These are phyloP conservation scores for Alethe diademata DNA, from an alignment of 2,113 vertebrate species.

Conservation along the genomic window DNA sequence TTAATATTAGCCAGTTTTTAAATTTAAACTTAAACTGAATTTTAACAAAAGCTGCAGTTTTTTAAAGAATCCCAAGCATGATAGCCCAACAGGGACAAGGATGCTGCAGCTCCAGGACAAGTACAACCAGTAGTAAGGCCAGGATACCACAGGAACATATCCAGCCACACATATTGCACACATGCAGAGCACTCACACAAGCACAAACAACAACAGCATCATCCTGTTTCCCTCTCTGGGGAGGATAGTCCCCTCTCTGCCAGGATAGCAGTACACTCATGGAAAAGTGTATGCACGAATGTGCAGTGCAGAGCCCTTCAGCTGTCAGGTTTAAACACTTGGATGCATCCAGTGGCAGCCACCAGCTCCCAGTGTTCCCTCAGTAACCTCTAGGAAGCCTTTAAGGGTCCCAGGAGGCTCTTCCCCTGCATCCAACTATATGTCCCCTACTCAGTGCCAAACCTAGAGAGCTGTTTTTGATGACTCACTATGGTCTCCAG, in stretches of 20 bases:
- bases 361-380: neutral
- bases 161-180: neutral
- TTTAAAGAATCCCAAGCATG: neutral
- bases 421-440: neutral
- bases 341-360: rapidly evolving
- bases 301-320: neutral
- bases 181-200: neutral
- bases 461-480: neutral
- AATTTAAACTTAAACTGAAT: neutral
- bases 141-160: neutral
- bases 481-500: neutral
- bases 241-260: neutral
- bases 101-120: neutral
- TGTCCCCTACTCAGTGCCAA: neutral
- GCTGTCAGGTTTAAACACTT: too few relatives aligned
- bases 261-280: neutral
- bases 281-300: neutral
- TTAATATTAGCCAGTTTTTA: neutral
- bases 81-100: neutral
- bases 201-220: neutral
- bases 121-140: neutral
- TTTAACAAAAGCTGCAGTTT: neutral
- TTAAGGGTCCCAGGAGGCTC: rapidly evolving
- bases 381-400: neutral
- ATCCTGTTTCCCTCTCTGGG: neutral